phyloP scores from a whole-genome alignment of 2,888 invertebrate species.

The Odontothrips loti region DNA sequence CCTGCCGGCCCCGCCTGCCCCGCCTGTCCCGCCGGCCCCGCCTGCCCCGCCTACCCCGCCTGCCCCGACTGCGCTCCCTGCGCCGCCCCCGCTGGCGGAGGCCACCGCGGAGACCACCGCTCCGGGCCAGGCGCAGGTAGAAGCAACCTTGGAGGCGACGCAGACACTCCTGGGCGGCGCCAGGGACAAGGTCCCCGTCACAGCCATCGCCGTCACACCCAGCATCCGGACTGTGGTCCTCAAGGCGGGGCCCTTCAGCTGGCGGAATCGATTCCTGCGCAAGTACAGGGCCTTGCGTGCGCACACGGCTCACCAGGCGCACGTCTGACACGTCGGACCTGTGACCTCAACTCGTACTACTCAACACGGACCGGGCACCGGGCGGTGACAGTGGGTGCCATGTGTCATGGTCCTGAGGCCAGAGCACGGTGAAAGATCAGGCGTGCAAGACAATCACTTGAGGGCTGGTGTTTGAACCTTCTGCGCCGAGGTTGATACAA shows the following conservation, averaged over 20 bases:
- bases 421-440: too few relatives aligned
- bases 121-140: background rate
- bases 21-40: background rate
- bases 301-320: constrained; percentile 3
- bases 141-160: background rate
- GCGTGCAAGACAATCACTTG: too few relatives aligned
- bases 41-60: background rate
- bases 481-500: too few relatives aligned
- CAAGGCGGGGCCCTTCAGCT: background rate
- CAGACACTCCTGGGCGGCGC: background rate
- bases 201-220: background rate
- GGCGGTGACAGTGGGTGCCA: background rate
- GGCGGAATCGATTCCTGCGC: background rate
- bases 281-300: constrained; percentile 8
- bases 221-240: background rate
- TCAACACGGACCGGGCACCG: too few relatives aligned
- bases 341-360: too few relatives aligned
- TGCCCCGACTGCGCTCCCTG: background rate
- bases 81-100: background rate
- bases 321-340: background rate
- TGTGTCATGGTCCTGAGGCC: too few relatives aligned
- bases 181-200: background rate
- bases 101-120: too few relatives aligned
- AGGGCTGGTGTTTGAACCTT: too few relatives aligned
- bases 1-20: too few relatives aligned